phyloP scores from a whole-genome alignment of 23 tunicate genomes.

The Pegea sp. region DNA sequence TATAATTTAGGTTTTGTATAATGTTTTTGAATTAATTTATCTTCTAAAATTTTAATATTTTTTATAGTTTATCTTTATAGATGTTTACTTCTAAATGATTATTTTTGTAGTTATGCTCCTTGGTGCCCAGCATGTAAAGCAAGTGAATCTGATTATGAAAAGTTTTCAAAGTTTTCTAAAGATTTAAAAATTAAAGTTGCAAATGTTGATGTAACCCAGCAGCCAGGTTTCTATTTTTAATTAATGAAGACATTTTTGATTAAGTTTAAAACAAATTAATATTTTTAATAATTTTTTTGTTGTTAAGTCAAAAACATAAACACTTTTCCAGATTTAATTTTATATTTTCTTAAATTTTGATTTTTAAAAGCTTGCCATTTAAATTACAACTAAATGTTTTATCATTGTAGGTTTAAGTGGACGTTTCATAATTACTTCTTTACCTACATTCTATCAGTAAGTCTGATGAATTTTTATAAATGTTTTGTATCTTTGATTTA shows the following conservation, averaged over 20 bases:
- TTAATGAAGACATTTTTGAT: not conserved
- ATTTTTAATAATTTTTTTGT: not conserved
- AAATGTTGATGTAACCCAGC: conserved; percentile 41
- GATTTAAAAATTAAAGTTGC: conserved; percentile 65
- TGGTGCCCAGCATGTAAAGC: conserved; percentile 89
- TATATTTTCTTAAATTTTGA: not conserved
- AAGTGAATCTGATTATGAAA: conserved; percentile 41
- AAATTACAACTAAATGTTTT: not conserved
- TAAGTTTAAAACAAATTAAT: not conserved
- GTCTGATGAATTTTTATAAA: too few species aligned
- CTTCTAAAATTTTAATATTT: conserved; percentile 1
- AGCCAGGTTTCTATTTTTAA: conserved; percentile 24
- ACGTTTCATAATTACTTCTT: conserved; percentile 67
- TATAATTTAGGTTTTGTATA: not conserved
- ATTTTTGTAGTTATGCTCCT: conserved; percentile 57
- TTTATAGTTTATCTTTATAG: not conserved
- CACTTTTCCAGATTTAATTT: not conserved
- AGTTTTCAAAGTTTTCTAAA: conserved; percentile 59
- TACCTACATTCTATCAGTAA: conserved; percentile 80
- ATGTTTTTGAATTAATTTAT: not conserved
- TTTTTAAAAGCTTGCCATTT: not conserved
- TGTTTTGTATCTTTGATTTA: too few species aligned
- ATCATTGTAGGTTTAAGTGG: conserved; percentile 61
- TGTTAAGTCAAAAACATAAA: not conserved
- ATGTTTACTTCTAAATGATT: not conserved